phyloP scores from a whole-genome alignment of 2,888 invertebrate species.

The Hydropsyche betteni region DNA sequence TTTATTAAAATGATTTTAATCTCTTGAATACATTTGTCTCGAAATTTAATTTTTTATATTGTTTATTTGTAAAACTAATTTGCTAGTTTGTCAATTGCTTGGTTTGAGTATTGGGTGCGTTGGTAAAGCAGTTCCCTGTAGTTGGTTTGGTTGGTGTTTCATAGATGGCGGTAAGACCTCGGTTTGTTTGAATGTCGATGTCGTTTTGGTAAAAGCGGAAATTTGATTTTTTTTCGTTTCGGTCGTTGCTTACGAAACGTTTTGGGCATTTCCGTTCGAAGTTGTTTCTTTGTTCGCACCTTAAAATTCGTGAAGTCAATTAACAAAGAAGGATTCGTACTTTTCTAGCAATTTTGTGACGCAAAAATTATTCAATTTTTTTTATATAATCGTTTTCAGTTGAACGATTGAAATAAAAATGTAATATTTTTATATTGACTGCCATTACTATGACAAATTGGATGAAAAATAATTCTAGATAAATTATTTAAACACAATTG shows the following conservation, averaged over 20 bases:
- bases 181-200: not conserved
- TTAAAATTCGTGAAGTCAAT: slow-evolving; percentile 3
- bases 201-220: slow-evolving; percentile 26
- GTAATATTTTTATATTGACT: no score
- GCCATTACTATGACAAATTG: no score
- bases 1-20: no score
- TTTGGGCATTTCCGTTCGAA: slow-evolving; percentile 36
- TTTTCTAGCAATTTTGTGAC: not conserved
- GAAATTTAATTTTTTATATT: no score
- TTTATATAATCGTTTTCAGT: no score
- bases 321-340: slow-evolving; percentile 31
- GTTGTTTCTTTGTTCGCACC: slow-evolving; percentile 33
- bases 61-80: no score
- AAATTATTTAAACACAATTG: no score
- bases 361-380: no score
- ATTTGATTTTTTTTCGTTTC: slow-evolving; percentile 31
- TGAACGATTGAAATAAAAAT: no score
- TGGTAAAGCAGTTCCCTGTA: slow-evolving; percentile 24
- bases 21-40: no score
- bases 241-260: slow-evolving; percentile 33
- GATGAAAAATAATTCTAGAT: no score
- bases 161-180: slow-evolving; percentile 4
- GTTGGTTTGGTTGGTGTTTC: not conserved
- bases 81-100: not conserved
- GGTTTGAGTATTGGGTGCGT: slow-evolving; percentile 17